Evolutionary conservation across 2,888 invertebrate species (phyloP).

Genomic region (Halictus ligatus): DNA sequence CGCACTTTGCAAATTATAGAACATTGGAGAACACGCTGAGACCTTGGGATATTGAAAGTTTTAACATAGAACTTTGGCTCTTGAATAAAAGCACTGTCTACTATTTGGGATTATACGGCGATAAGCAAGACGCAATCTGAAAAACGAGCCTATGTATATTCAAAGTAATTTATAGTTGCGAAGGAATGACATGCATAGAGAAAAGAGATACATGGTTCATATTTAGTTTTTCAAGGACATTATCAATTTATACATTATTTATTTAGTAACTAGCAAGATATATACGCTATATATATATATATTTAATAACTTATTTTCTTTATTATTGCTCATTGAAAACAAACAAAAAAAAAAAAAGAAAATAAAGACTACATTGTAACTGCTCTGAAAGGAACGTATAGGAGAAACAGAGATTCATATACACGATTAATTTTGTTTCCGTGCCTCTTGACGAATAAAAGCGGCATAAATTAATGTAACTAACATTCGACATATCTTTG

Average conservation of each 20-base stretch:
- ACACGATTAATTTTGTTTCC: conserved; percentile 45
- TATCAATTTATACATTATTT: conserved; percentile 38
- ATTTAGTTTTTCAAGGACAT: conserved; percentile 36
- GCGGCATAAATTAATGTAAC: conserved; percentile 26
- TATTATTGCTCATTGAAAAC: conserved; percentile 12
- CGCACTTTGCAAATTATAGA: conserved; percentile 26
- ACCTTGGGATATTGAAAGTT: conserved; percentile 3
- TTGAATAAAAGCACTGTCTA: conserved; percentile 23
- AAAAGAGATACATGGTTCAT: conserved; percentile 54
- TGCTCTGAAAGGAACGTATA: neutral
- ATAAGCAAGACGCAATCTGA: conserved; percentile 20
- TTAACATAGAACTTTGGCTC: neutral
- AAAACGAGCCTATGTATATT: conserved; percentile 13
- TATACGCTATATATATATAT: neutral
- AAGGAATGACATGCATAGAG: conserved; percentile 31
- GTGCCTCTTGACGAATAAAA: conserved; percentile 9
- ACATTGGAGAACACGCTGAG: neutral
- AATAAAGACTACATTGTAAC: neutral
- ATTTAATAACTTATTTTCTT: conserved; percentile 30
- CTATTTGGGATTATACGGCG: conserved; percentile 14
- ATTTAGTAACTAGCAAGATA: conserved; percentile 19
- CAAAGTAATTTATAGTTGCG: conserved; percentile 4
- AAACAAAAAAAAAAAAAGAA: neutral
- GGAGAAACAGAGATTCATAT: conserved; percentile 11
- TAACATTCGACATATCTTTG: conserved; percentile 24